Evolutionary conservation across 2,797 vertebrate species (phyloP).

Genomic region (Gymnoscopelus microlampas): DNA sequence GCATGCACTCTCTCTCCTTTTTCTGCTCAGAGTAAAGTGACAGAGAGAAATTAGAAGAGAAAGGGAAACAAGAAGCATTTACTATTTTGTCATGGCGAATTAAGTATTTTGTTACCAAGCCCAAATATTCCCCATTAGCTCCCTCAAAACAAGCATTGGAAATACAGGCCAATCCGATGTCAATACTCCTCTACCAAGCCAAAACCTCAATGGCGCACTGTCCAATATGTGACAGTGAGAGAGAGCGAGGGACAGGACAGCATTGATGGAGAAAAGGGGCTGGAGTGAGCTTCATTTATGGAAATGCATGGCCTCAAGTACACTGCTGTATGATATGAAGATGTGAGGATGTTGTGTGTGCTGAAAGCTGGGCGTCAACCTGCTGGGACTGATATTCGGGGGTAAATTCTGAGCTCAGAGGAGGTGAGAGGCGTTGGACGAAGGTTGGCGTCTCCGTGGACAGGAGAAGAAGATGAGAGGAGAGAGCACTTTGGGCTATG

Average conservation of each 20-base stretch:
- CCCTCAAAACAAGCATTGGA: constrained; percentile 34
- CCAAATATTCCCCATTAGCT: constrained; percentile 34
- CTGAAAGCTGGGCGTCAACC: constrained; percentile 8
- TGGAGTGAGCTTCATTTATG: constrained; percentile 38
- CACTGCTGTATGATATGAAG: not conserved
- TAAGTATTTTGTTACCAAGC: constrained; percentile 34
- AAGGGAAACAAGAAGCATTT: constrained; percentile 34
- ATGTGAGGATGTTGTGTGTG: constrained; percentile 3
- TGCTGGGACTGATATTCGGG: constrained; percentile 1
- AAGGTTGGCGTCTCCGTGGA: not conserved
- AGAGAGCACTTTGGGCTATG: not conserved
- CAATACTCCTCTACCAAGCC: constrained; percentile 20
- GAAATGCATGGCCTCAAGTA: constrained; percentile 26
- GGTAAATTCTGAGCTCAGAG: not conserved
- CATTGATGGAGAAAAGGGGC: constrained; percentile 24
- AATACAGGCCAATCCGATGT: constrained; percentile 28
- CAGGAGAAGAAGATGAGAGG: not conserved
- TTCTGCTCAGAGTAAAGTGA: constrained; percentile 79
- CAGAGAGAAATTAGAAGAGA: not conserved
- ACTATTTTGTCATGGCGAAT: constrained; percentile 24
- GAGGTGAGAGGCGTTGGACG: not conserved
- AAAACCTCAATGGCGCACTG: constrained; percentile 15
- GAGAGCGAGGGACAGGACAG: constrained; percentile 27
- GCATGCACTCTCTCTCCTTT: constrained; percentile 95
- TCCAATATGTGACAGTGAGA: constrained; percentile 42